phyloP scores from a whole-genome alignment of 2,113 vertebrate genomes.

The Geothlypis trichas region DNA sequence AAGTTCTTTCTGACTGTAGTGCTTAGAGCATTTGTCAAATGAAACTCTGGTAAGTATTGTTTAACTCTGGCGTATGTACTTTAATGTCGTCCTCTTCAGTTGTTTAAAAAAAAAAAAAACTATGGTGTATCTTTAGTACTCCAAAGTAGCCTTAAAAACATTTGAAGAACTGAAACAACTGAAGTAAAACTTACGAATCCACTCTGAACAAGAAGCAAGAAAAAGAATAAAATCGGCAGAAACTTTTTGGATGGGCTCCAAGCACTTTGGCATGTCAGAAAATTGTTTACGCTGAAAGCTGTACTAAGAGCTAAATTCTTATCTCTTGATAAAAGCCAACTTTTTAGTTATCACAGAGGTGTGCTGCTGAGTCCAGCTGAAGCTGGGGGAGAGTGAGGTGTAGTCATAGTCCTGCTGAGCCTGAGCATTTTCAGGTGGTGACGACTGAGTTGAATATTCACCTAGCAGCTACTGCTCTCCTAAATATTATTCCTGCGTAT shows the following conservation, averaged over 20 bases:
- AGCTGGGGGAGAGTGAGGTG: not conserved
- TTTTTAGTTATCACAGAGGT: not conserved
- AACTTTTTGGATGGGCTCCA: not conserved
- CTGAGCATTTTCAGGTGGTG: not conserved
- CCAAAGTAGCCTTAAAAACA: not conserved
- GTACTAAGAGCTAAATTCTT: not conserved
- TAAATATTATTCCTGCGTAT: not conserved
- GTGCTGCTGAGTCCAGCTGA: not conserved
- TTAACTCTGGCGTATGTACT: not conserved
- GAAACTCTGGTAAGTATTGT: not conserved
- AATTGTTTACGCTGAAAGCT: slow-evolving; percentile 7
- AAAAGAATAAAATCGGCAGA: not conserved
- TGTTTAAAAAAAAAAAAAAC: not conserved
- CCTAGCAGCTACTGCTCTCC: not conserved
- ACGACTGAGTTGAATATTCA: not conserved
- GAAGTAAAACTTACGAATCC: not conserved
- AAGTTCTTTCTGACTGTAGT: not conserved
- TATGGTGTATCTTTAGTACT: not conserved
- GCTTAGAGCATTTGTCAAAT: not conserved
- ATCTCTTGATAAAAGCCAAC: not conserved
- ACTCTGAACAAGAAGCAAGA: not conserved
- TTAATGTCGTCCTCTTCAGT: not conserved
- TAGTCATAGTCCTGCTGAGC: not conserved
- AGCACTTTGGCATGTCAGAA: not conserved
- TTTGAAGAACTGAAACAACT: not conserved